A percentile compares a stretch with the other conserved stretches of the same genome.
These are phyloP conservation scores for Polietes domitor DNA, from an alignment of 2,888 invertebrate species.

Conservation along the genomic window DNA sequence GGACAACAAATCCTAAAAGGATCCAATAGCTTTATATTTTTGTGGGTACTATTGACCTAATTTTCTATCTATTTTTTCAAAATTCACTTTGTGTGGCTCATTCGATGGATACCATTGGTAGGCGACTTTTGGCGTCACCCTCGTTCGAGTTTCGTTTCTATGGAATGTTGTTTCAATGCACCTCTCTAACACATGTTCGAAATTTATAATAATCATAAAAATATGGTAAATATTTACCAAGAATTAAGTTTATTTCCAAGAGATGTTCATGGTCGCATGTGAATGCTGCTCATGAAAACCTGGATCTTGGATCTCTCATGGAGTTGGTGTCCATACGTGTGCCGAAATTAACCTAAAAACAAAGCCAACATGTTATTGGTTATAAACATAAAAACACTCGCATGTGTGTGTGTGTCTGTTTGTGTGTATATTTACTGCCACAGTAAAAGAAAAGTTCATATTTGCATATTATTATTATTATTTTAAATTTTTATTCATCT, in stretches of 20 bases:
- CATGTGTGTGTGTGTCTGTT: conserved; percentile 12
- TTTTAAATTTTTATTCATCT: conserved; percentile 66
- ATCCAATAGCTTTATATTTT: too few species aligned
- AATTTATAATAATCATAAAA: conserved; percentile 37
- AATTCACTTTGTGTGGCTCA: too few species aligned
- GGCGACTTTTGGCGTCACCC: not conserved
- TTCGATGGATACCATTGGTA: not conserved
- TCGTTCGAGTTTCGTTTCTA: not conserved
- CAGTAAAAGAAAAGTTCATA: conserved; percentile 45
- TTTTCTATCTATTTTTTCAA: too few species aligned
- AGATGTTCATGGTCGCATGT: not conserved
- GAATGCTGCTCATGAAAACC: not conserved
- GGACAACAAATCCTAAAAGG: too few species aligned
- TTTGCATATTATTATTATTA: conserved; percentile 66
- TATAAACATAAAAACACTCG: conserved; percentile 26
- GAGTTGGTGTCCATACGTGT: not conserved
- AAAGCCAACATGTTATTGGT: conserved; percentile 20
- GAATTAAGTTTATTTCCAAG: conserved; percentile 24
- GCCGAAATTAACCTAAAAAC: conserved; percentile 38
- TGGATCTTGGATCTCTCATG: not conserved
- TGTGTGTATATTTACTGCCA: conserved; percentile 35
- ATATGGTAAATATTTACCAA: conserved; percentile 7
- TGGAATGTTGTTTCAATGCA: conserved; percentile 32
- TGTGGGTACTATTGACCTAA: too few species aligned
- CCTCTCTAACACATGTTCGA: conserved; percentile 35